Evolutionary conservation across 2,113 vertebrate species (phyloP).

Genomic region (Synodontis membranacea): DNA sequence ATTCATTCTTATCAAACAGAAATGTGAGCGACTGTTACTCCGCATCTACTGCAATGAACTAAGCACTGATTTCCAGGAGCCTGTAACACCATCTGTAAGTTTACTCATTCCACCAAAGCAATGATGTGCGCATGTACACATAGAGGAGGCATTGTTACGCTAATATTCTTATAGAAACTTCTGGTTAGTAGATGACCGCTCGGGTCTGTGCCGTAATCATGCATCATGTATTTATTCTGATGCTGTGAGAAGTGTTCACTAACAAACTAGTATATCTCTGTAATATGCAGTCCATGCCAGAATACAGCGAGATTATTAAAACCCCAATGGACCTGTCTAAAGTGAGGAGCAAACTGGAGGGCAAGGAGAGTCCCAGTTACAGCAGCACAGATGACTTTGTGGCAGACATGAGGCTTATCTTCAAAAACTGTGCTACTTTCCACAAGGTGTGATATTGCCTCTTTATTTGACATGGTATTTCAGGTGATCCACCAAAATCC

Average conservation of each 20-base stretch:
- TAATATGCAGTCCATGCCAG: constrained; percentile 71
- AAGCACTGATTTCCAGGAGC: constrained; percentile 94
- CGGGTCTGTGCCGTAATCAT: not conserved
- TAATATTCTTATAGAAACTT: not conserved
- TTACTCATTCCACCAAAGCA: not conserved
- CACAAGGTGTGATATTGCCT: constrained; percentile 78
- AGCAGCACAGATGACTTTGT: constrained; percentile 82
- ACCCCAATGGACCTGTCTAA: constrained; percentile 92
- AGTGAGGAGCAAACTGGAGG: constrained; percentile 83
- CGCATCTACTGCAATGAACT: constrained; percentile 90
- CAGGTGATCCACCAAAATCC: too few relatives aligned
- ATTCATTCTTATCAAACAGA: constrained; percentile 69
- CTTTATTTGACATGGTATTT: not conserved
- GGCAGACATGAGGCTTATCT: constrained; percentile 89
- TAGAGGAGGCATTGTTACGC: too few relatives aligned
- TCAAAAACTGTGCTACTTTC: constrained; percentile 95
- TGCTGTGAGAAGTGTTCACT: not conserved
- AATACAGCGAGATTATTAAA: constrained; percentile 96
- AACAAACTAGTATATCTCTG: not conserved
- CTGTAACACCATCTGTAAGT: constrained; percentile 86
- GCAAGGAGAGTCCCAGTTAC: constrained; percentile 75
- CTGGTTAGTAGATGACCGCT: not conserved
- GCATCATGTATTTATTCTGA: not conserved
- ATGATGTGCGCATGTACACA: not conserved
- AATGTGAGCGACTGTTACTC: constrained; percentile 88